Base-by-base conservation (phyloP, 1,140 invertebrate genomes). In the Glossosoma conforme region DNA sequence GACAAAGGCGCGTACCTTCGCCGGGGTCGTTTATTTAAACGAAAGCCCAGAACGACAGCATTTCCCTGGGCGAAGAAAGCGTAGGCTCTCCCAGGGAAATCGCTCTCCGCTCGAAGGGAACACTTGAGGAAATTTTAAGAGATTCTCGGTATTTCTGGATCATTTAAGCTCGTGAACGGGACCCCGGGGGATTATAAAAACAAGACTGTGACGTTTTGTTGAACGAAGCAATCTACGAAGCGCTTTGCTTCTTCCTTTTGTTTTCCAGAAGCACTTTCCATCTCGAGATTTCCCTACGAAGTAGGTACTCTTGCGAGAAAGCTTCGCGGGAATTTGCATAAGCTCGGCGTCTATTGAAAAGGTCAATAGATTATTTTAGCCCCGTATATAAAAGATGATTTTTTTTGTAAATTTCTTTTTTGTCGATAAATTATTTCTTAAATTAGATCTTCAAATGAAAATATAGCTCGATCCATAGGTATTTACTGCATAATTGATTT, bases 171-270 rank as follows among this genome's bases (percentile, higher is more conserved):
- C 46, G 20, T 32, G 43, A 49, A 42, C 32, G 51, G 49, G 56
- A 53, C 56, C 48, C 56, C 25, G 45, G 56, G 56, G 56, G 56
- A 58, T 58, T 58, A 58, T 58, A 58, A 58, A 58, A 58, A 53
- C 56, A 58, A 53, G 51, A 40, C 51, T 58, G 38, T 35, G 56
- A 54, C 56, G 51, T 53, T 53, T 53, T 53, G 56, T 53, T 50
- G 56, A 50, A 57, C 44, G 45, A 52, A 57, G 55, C 55, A 52
- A 57, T 57, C 45, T 57, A 19, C 24, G 25, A 44, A 53, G 41
- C 49, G 44, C 10, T 35, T 50, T 52, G 48, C 50, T 49, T 52
- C 53, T 51, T 50, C 22, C 46, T n/a, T n/a, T n/a, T n/a, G n/a
- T n/a, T n/a, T n/a, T n/a, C n/a, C n/a, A n/a, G n/a, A n/a, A n/a